These are phyloP conservation scores for Diabrotica undecimpunctata DNA, from an alignment of 1,140 invertebrate species.

Conservation along the genomic window DNA sequence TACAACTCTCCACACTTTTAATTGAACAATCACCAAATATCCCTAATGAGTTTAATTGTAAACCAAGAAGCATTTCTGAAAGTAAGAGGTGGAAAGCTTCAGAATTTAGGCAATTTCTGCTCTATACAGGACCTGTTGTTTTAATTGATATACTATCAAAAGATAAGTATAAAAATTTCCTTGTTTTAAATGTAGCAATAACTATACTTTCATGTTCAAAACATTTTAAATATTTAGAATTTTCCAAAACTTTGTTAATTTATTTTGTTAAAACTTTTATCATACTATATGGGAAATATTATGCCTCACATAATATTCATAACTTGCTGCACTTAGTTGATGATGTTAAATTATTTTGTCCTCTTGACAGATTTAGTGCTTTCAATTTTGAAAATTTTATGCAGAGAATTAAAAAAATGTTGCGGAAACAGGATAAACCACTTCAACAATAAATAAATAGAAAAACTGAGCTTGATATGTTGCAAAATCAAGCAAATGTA, in stretches of 20 bases:
- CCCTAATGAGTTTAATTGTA: neutral
- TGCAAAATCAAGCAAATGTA: neutral
- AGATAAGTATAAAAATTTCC: constrained; percentile 5
- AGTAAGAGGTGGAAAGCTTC: neutral
- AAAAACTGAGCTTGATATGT: neutral
- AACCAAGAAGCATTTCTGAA: neutral
- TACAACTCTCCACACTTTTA: neutral
- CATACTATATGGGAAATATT: constrained; percentile 14
- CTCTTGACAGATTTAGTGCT: constrained; percentile 16
- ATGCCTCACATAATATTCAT: constrained; percentile 18
- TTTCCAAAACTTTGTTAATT: constrained; percentile 5
- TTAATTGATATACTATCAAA: neutral
- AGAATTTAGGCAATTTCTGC: neutral
- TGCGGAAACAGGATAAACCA: constrained; percentile 23
- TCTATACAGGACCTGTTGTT: constrained; percentile 8
- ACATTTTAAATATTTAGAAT: neutral
- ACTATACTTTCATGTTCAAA: neutral
- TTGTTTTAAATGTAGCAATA: neutral
- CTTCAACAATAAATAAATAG: constrained; percentile 7
- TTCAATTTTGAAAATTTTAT: constrained; percentile 19
- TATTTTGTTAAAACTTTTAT: constrained; percentile 18
- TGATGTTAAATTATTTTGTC: constrained; percentile 12
- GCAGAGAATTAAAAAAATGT: constrained; percentile 8
- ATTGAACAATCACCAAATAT: neutral
- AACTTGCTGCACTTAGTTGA: constrained; percentile 13